Conservation (phyloP, 2,113 vertebrate species). For the Taurulus bubalis region DNA sequence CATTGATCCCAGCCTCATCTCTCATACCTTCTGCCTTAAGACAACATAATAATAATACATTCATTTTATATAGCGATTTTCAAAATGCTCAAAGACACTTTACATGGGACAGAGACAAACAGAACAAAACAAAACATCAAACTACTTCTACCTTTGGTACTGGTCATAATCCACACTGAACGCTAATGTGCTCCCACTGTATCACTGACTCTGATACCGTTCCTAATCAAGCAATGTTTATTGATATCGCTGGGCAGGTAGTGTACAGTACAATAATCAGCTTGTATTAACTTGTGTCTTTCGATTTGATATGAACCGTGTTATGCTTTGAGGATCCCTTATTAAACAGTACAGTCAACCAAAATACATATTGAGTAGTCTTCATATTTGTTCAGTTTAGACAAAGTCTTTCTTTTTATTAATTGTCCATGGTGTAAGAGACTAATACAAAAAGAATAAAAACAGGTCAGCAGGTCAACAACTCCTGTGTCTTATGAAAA, state of each 20-base stretch:
- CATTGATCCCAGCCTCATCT: background rate
- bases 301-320: background rate
- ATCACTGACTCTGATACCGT: background rate
- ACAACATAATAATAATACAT: no score
- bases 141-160: background rate
- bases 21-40: no score
- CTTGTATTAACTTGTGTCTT: background rate
- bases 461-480: background rate
- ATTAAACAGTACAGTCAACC: background rate
- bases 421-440: background rate
- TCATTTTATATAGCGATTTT: no score
- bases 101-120: no score
- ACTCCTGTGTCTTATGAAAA: background rate
- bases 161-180: background rate
- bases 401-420: background rate
- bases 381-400: background rate
- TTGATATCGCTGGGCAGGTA: background rate
- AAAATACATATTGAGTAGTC: background rate
- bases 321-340: background rate
- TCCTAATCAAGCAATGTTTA: no score
- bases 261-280: background rate
- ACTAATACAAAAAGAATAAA: background rate
- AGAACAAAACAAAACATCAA: no score
- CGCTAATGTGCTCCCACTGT: background rate
- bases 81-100: no score